phyloP scores from a whole-genome alignment of 2,888 invertebrate genomes.

The Platycnemis pennipes region DNA sequence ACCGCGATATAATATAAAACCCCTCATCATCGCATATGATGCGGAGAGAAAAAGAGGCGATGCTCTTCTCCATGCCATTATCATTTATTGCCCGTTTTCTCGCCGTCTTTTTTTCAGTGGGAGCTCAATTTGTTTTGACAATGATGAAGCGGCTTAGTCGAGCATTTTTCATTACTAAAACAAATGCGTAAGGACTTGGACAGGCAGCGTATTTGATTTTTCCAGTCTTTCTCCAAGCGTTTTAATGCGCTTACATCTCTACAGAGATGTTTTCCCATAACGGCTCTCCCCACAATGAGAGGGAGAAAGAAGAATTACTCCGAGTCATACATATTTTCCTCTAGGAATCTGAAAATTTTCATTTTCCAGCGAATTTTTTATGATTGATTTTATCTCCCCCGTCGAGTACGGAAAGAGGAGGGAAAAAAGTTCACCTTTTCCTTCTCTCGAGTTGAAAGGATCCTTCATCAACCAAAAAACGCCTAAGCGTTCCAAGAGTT shows the following conservation, averaged over 20 bases:
- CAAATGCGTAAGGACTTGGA: neutral
- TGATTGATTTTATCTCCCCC: conserved; percentile 35
- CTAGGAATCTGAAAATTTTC: neutral
- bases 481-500: conserved; percentile 33
- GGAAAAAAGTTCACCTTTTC: neutral
- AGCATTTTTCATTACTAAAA: neutral
- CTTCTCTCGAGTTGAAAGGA: conserved; percentile 17
- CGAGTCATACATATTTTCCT: conserved; percentile 25
- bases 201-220: neutral
- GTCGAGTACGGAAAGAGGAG: neutral
- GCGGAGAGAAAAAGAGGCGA: neutral
- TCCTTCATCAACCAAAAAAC: conserved; percentile 33
- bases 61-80: neutral
- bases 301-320: neutral
- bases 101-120: neutral
- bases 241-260: neutral
- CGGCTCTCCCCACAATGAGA: neutral
- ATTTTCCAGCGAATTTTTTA: neutral
- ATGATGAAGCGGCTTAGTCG: neutral
- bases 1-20: neutral
- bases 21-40: conserved; percentile 4
- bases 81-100: neutral
- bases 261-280: neutral
- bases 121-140: conserved; percentile 16
- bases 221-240: neutral